Base-by-base conservation (phyloP, 2,797 vertebrate genomes). In the Bradypus variegatus region DNA sequence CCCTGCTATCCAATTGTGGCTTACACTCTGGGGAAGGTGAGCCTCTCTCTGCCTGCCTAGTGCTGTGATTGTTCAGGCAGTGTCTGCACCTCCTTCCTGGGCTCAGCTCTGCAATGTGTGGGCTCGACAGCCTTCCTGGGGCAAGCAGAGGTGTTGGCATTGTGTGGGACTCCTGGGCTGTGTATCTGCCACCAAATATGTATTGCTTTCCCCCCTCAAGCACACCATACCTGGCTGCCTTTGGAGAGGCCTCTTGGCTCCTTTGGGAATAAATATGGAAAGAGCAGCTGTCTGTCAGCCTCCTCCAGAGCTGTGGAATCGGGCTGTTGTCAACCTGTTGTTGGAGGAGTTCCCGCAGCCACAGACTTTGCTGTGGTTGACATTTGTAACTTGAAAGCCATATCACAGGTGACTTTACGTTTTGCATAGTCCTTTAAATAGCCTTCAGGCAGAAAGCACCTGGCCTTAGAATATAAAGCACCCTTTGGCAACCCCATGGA, bases 221-320 rank as follows among this genome's bases (percentile, higher is more conserved):
- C 65, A 27, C 1, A 10, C 83, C 58, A 33, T 90, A 93, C 72
- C 91, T 93, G 75, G 65, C 73, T 78, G 91, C 89, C 86, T 92
- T 92, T 91, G 88, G 36, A 72, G 67, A 65, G 53, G 79, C 21
- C 76, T 85, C 53, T 90, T 95, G 92, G 90, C 93, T 77, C 64
- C 69, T 88, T 88, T 64, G 45, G 78, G 65, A 86, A 41, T 60
- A 83, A 91, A 91, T 88, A 78, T 50, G 0, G 92, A 96, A 95
- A 92, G 93, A 94, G 91, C 94, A 94, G 90, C 95, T 95, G 86
- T 95, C 88, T 94, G 90, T 96, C 95, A 94, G 89, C 94, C 78
- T 93, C 91, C 94, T 88, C 92, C 93, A 62, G 90, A 93, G 81
- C 80, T 2, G 1, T 55, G 1, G 69, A 69, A 48, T 85, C 82